Percentiles rank a stretch among this genome's conserved stretches.
These are phyloP conservation scores for Atractosteus spatula DNA, from an alignment of 2,113 vertebrate species.

Conservation along the genomic window DNA sequence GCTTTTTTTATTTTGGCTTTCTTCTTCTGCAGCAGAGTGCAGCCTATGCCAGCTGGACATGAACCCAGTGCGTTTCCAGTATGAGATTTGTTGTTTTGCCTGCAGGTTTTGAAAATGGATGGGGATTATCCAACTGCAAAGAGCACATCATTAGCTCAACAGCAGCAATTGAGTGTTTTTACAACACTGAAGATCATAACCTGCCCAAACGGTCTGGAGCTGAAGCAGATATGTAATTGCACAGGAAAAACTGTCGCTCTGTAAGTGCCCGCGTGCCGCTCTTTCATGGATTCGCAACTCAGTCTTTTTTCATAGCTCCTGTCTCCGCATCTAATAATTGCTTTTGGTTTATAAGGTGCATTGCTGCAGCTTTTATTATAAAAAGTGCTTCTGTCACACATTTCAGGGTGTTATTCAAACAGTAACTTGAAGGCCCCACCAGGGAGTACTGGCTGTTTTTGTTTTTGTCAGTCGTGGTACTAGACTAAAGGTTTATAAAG, in stretches of 20 bases:
- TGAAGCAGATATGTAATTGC: not conserved
- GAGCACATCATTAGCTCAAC: conserved; percentile 51
- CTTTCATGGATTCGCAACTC: not conserved
- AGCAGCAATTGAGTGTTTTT: conserved; percentile 34
- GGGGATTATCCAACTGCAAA: conserved; percentile 52
- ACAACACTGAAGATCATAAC: conserved; percentile 18
- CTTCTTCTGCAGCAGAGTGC: not conserved
- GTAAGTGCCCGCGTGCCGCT: not conserved
- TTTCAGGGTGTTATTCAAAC: not conserved
- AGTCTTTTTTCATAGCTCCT: not conserved
- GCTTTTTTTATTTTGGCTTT: not conserved
- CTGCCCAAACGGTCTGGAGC: not conserved
- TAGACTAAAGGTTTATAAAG: no score
- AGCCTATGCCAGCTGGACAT: conserved; percentile 25
- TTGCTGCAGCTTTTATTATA: not conserved
- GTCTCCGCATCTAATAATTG: not conserved
- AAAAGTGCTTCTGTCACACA: conserved; percentile 12
- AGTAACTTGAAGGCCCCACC: conserved; percentile 14
- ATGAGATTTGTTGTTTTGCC: conserved; percentile 18
- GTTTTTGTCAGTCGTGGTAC: no score
- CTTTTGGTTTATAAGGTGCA: conserved; percentile 4
- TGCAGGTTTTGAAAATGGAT: conserved; percentile 47
- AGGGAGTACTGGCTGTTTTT: no score
- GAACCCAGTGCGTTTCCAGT: conserved; percentile 31
- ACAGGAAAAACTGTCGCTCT: not conserved